Conservation (phyloP, 2,113 vertebrate genomes). For the Arvicanthis niloticus region DNA sequence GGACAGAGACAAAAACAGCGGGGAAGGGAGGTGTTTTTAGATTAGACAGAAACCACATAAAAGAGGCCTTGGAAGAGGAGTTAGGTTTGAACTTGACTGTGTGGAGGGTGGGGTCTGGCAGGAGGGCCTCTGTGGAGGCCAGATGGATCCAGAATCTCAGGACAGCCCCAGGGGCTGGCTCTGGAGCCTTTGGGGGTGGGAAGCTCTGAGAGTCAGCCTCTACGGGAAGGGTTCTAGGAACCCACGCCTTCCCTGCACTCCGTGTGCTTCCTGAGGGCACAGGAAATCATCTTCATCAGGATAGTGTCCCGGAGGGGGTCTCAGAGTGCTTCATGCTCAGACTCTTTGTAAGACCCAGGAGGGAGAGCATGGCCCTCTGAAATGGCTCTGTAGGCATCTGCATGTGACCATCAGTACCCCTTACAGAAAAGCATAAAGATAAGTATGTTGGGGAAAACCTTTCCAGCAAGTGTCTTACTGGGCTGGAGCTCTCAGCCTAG, state of each 20-base stretch:
- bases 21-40: constrained; percentile 55
- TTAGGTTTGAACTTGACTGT: constrained; percentile 65
- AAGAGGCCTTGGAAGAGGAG: constrained; percentile 51
- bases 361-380: not conserved
- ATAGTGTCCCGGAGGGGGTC: not conserved
- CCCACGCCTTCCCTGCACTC: accelerated
- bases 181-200: not conserved
- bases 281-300: accelerated
- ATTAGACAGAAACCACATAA: constrained; percentile 75
- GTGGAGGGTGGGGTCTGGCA: not conserved
- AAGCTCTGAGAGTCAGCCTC: not conserved
- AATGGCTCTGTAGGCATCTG: not conserved
- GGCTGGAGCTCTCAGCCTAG: not conserved
- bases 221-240: not conserved
- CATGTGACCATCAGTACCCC: not conserved
- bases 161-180: not conserved
- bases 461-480: not conserved
- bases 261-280: accelerated
- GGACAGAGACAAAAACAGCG: not conserved
- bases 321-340: accelerated
- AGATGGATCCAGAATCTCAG: not conserved
- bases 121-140: not conserved
- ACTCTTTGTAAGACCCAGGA: not conserved
- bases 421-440: not conserved
- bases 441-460: not conserved